Conservation (phyloP, 1,140 invertebrate species). For the Pissodes strobi region DNA sequence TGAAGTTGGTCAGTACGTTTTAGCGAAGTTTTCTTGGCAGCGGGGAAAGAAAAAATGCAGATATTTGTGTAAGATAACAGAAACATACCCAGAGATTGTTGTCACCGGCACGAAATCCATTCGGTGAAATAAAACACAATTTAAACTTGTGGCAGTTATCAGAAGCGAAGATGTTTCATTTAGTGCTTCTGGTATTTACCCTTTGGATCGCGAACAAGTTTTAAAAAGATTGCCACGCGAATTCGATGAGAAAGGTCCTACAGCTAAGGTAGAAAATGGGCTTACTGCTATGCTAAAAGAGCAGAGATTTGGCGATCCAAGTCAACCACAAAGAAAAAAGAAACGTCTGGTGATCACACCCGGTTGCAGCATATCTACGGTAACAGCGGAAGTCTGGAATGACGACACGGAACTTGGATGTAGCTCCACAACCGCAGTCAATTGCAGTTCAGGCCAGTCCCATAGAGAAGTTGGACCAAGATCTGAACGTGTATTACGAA, state of each 20-base stretch:
- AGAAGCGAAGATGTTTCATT: background rate
- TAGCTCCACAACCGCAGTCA: no score
- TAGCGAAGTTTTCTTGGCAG: background rate
- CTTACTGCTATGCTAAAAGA: constrained; percentile 1
- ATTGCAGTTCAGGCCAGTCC: no score
- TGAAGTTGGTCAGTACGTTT: constrained; percentile 9
- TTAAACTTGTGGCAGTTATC: no score
- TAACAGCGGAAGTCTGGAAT: background rate
- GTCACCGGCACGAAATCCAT: no score
- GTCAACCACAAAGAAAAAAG: background rate
- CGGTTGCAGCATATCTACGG: constrained; percentile 9
- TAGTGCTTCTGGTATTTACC: constrained; percentile 11
- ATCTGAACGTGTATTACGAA: no score
- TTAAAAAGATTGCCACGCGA: background rate
- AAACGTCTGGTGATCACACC: background rate
- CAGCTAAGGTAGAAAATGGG: background rate
- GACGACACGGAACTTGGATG: background rate
- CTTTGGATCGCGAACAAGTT: background rate
- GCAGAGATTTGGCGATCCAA: background rate
- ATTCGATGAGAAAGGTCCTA: background rate
- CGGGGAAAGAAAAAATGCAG: constrained; percentile 19
- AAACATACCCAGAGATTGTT: no score
- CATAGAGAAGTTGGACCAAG: no score
- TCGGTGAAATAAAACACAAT: no score
- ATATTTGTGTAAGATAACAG: background rate